Conservation (phyloP, 2,113 vertebrate species). For the Gambusia affinis region DNA sequence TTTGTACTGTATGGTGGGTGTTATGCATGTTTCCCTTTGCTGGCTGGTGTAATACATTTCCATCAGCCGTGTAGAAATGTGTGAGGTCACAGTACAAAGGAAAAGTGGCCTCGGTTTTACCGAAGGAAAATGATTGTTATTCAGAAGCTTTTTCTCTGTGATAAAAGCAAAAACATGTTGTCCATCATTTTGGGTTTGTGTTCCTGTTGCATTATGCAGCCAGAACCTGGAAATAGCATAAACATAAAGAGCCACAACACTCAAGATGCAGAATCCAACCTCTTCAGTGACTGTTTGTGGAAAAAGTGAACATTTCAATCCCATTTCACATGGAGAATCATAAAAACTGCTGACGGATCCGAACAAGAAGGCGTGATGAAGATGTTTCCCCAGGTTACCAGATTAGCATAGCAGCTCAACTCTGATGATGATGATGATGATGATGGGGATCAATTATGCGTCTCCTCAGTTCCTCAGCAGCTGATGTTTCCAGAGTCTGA, state of each 20-base stretch:
- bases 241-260: neutral
- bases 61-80: neutral
- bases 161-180: neutral
- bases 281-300: neutral
- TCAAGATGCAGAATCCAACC: neutral
- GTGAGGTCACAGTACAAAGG: no score
- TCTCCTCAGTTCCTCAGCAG: neutral
- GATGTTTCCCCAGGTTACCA: neutral
- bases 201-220: neutral
- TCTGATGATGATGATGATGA: neutral
- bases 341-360: neutral
- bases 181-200: neutral
- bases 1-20: no score
- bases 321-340: neutral
- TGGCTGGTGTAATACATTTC: neutral
- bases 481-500: neutral
- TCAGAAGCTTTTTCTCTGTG: neutral
- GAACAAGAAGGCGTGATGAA: neutral
- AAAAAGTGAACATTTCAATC: neutral
- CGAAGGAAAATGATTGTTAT: neutral
- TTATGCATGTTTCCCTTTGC: neutral
- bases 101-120: no score
- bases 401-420: slow-evolving; percentile 31
- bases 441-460: slow-evolving; percentile 16
- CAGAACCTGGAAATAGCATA: neutral